Evolutionary conservation across 2,797 vertebrate species (phyloP), one percentile per base, ranked within the genome.

Genomic region (Natrix natrix): DNA sequence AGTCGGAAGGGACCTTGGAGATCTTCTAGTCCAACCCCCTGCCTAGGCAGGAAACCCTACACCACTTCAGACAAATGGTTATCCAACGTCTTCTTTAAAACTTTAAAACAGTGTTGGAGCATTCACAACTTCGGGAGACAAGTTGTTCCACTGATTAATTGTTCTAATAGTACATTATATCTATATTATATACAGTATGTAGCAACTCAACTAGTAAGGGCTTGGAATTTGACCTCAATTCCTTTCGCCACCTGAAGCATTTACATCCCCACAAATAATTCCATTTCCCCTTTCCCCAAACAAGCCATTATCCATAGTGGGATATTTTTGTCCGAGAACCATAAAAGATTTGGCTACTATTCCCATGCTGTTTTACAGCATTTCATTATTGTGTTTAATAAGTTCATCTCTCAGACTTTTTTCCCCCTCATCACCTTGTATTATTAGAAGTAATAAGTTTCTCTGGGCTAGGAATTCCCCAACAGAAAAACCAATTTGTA

Each of bases 311-410:
- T 28, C 37, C 20, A 59, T 52, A n/a, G 26, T 95, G 95, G 12
- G 20, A 2, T 32, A 94, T 94, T 98, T 97, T 97, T 97, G 98
- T 97, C 98, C 97, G 96, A 98, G 97, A 97, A 97, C 94, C 94
- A 95, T 96, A 97, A 96, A 97, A 98, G 96, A 95, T 97, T 96
- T 96, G 97, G 97, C 96, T 97, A 97, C 97, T 97, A 97, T 96
- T 96, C 97, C 96, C 97, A 96, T 96, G 97, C 97, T 97, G 96
- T 98, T 97, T 98, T 97, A 95, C 95, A 95, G 96, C 95, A 97
- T 98, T 98, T 98, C 98, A 98, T 98, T 98, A 98, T 98, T 98
- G 97, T 98, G 97, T 97, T 98, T 98, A 98, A 98, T 98, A 98
- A 97, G 97, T 98, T 98, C 97, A 98, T 97, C 97, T 98, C 98